Evolutionary conservation across 2,113 vertebrate genomes (phyloP), one percentile per base, ranked within the genome.

Genomic region (Xiphophorus hellerii): DNA sequence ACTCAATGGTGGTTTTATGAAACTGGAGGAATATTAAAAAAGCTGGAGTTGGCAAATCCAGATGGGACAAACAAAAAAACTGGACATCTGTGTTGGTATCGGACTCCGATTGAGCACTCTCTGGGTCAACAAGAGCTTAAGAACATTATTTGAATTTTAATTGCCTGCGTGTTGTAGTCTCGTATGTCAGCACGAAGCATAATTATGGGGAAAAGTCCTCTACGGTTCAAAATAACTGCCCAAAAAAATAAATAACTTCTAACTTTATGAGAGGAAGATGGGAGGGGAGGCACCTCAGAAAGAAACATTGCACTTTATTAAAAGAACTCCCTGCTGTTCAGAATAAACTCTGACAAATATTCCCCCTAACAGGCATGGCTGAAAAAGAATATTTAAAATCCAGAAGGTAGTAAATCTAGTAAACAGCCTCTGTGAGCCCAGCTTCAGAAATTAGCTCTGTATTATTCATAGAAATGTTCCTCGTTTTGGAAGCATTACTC

Each of bases 141-240:
- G 75, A 69, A 78, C 62, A 80, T 79, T 84, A 78, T 83, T 84
- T 62, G 9, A 37, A 37, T 37, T 37, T 37, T 37, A 37, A 12
- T 37, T 37, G 10, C 35, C 10, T 37, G 10, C 10, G 35, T 83
- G 75, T 71, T 62, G 22, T 54, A 54, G 77, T 86, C 69, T 86
- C 65, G 76, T 17, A 8, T 71, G 78, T 79, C 80, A 75, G 76
- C 76, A 80, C 61, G 77, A 79, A 80, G 35, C 54, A 20, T 11
- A 66, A 69, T 58, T 37, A 54, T 20, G 30, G 71, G 82, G 33
- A 72, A 12, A 62, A 70, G 37, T 2, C 66, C 81, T 74, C 61
- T 30, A 25, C 74, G 72, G 71, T 74, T 82, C 29, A 31, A 71
- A 84, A 69, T 67, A 87, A 80, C 76, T 80, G 69, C 31, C 69